Evolutionary conservation across 2,797 vertebrate genomes (phyloP).

Genomic region (Ptychadena robeensis): DNA sequence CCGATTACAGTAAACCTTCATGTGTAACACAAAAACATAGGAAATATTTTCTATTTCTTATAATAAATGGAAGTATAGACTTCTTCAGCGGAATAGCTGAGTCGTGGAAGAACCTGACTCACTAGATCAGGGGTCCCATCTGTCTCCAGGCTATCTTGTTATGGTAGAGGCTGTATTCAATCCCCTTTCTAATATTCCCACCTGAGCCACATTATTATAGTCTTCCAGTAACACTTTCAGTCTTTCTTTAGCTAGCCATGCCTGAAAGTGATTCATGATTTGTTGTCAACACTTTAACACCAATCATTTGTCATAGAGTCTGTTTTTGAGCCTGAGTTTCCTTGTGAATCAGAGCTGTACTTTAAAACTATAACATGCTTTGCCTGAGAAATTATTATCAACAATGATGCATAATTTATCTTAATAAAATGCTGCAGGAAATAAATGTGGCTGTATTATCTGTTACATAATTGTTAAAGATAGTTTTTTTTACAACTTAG

Average conservation of each 20-base stretch:
- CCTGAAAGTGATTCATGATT: conserved; percentile 53
- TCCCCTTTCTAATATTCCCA: conserved; percentile 49
- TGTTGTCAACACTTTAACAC: conserved; percentile 46
- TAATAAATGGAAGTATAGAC: conserved; percentile 19
- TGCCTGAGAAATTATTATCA: background rate
- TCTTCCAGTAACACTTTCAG: conserved; percentile 38
- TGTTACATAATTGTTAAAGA: background rate
- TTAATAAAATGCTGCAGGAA: background rate
- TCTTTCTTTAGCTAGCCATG: conserved; percentile 51
- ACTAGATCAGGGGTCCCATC: conserved; percentile 55
- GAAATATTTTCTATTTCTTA: background rate
- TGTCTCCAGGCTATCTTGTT: conserved; percentile 52
- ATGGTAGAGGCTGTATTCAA: conserved; percentile 48
- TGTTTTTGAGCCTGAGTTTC: conserved; percentile 17
- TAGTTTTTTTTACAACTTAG: background rate
- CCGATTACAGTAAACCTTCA: background rate
- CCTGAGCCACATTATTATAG: conserved; percentile 57
- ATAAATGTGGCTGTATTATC: background rate
- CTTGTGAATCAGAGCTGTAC: conserved; percentile 16
- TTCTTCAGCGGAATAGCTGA: conserved; percentile 15
- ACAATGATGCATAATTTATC: background rate
- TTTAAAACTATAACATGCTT: background rate
- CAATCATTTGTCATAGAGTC: conserved; percentile 46
- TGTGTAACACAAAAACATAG: background rate
- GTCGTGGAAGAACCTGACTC: conserved; percentile 16